Conservation (phyloP, 2,888 invertebrate species). For the Nasonovia ribisnigri region DNA sequence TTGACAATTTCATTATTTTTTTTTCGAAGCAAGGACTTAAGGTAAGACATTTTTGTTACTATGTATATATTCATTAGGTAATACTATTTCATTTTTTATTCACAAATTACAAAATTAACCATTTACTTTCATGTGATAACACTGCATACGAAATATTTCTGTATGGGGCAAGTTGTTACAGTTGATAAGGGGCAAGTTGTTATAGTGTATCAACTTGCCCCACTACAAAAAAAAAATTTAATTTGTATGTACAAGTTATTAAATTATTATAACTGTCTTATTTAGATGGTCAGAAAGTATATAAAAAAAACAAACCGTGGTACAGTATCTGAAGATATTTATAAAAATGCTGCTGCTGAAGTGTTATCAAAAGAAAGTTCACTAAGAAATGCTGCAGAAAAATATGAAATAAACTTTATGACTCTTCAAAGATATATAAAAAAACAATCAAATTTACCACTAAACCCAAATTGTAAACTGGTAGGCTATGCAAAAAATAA, state of each 20-base stretch:
- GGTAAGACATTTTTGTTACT: too few species aligned
- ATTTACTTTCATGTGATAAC: constrained; percentile 6
- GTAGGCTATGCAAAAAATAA: neutral
- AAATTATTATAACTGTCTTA: neutral
- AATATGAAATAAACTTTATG: neutral
- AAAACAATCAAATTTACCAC: neutral
- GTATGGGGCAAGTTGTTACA: too few species aligned
- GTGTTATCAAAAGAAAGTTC: neutral
- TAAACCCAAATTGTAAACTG: neutral
- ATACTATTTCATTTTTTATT: too few species aligned
- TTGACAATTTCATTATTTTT: too few species aligned
- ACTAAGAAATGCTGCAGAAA: constrained; percentile 4
- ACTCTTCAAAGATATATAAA: neutral
- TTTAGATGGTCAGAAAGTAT: constrained; percentile 5
- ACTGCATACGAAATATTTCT: neutral
- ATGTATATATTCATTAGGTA: too few species aligned
- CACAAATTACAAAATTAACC: neutral
- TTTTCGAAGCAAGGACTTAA: too few species aligned
- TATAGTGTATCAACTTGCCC: neutral
- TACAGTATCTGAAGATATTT: neutral
- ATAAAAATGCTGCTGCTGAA: neutral
- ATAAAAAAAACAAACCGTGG: neutral
- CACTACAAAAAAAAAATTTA: neutral
- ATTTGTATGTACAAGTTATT: neutral
- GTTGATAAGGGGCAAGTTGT: too few species aligned